phyloP scores from a whole-genome alignment of 2,797 vertebrate genomes.

The Limnodromus scolopaceus region DNA sequence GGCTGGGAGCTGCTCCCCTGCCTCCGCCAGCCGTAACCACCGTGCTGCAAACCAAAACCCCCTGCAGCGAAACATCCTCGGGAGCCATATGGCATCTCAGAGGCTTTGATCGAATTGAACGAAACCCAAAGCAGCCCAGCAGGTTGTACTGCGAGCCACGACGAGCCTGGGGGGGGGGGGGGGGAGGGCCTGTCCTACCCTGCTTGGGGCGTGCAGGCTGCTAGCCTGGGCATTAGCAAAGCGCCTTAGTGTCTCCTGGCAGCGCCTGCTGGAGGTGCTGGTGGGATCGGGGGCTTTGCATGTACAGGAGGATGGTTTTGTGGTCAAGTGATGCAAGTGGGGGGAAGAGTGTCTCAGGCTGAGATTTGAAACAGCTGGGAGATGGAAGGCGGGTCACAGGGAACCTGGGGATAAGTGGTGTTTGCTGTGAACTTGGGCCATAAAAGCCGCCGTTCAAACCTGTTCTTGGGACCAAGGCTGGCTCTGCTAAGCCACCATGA shows the following conservation, averaged over 20 bases:
- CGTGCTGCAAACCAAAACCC: neutral
- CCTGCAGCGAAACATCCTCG: neutral
- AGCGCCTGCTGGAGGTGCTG: neutral
- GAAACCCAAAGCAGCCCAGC: neutral
- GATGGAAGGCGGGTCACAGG: neutral
- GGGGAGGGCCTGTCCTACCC: neutral
- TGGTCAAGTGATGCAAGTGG: neutral
- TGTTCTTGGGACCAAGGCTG: neutral
- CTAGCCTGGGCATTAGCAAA: accelerated
- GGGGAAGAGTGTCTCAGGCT: neutral
- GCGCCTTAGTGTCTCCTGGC: neutral
- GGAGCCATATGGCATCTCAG: neutral
- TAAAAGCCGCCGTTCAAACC: accelerated
- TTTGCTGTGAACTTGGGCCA: neutral
- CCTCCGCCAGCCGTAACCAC: neutral
- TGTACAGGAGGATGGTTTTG: neutral
- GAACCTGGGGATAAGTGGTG: accelerated
- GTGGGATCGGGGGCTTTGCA: accelerated
- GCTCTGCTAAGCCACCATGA: neutral
- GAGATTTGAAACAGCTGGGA: neutral
- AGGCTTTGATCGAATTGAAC: neutral
- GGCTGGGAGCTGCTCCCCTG: neutral
- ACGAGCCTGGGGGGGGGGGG: accelerated
- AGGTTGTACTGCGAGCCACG: neutral
- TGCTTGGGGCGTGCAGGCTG: neutral